Conservation (phyloP, 2,888 invertebrate species). For the Aphelenchoides bicaudatus region DNA sequence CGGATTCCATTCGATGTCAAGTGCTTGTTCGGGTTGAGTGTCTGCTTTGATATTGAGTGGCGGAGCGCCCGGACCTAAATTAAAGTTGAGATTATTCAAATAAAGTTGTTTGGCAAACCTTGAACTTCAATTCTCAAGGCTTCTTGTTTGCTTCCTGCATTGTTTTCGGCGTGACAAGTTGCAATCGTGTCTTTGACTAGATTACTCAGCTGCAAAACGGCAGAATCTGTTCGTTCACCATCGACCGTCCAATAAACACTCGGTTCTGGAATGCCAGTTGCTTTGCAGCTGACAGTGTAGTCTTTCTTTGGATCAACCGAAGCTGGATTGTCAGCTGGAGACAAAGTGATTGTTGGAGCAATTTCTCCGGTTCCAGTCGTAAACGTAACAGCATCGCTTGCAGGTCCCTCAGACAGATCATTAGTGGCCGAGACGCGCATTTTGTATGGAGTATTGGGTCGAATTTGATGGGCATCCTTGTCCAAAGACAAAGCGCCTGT, state of each 20-base stretch:
- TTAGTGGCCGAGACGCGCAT: conserved; percentile 54
- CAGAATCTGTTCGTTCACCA: conserved; percentile 30
- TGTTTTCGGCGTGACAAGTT: conserved; percentile 55
- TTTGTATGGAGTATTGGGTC: conserved; percentile 39
- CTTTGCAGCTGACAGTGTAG: conserved; percentile 45
- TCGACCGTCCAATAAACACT: conserved; percentile 39
- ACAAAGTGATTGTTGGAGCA: conserved; percentile 48
- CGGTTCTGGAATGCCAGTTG: conserved; percentile 49
- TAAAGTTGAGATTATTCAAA: conserved; percentile 29
- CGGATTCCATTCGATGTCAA: conserved; percentile 58
- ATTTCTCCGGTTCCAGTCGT: conserved; percentile 57
- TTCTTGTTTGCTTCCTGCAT: conserved; percentile 52
- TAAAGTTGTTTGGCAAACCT: conserved; percentile 14
- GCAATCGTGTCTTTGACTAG: conserved; percentile 47
- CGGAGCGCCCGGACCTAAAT: conserved; percentile 58
- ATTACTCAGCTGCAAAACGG: conserved; percentile 31
- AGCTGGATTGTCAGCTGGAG: conserved; percentile 42
- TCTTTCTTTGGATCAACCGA: conserved; percentile 46
- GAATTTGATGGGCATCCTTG: conserved; percentile 45
- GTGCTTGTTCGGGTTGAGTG: conserved; percentile 50
- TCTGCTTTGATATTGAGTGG: conserved; percentile 56
- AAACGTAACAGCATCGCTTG: conserved; percentile 47
- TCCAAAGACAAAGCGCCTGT: conserved; percentile 43
- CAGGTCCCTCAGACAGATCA: conserved; percentile 57
- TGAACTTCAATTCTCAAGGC: conserved; percentile 39